Evolutionary conservation across 2,113 vertebrate species (phyloP).

Genomic region (Etheostoma cragini): DNA sequence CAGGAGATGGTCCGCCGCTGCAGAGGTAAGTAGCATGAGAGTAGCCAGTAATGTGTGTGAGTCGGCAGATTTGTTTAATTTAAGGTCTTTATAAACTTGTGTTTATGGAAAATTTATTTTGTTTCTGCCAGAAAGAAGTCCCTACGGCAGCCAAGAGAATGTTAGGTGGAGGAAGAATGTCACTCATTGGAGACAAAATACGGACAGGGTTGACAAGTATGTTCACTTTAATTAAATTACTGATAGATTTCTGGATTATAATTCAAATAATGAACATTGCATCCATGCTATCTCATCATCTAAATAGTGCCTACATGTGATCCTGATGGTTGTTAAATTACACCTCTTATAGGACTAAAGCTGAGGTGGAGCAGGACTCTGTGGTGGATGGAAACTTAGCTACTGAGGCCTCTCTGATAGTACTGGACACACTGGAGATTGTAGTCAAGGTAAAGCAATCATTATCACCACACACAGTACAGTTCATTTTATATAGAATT

Average conservation of each 20-base stretch:
- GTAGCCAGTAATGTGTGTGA: neutral
- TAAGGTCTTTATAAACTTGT: constrained; percentile 3
- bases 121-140: constrained; percentile 86
- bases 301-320: neutral
- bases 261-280: neutral
- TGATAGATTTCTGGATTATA: neutral
- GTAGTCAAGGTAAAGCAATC: constrained; percentile 88
- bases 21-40: constrained; percentile 80
- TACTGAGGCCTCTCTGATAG: constrained; percentile 89
- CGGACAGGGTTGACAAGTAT: constrained; percentile 92
- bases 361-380: constrained; percentile 91
- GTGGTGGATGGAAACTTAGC: constrained; percentile 93
- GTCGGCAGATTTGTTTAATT: neutral
- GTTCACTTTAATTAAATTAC: constrained; percentile 47
- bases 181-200: constrained; percentile 91
- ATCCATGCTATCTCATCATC: neutral
- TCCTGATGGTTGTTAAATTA: constrained; percentile 16
- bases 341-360: constrained; percentile 84
- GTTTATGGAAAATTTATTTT: constrained; percentile 15
- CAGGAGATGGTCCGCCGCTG: constrained; percentile 95
- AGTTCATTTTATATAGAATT: neutral
- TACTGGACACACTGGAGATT: constrained; percentile 92
- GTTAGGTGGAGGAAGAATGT: constrained; percentile 93
- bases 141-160: constrained; percentile 91
- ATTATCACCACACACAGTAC: neutral